Evolutionary conservation across 1,140 invertebrate species (phyloP).

Genomic region (Trichonephila clavipes): DNA sequence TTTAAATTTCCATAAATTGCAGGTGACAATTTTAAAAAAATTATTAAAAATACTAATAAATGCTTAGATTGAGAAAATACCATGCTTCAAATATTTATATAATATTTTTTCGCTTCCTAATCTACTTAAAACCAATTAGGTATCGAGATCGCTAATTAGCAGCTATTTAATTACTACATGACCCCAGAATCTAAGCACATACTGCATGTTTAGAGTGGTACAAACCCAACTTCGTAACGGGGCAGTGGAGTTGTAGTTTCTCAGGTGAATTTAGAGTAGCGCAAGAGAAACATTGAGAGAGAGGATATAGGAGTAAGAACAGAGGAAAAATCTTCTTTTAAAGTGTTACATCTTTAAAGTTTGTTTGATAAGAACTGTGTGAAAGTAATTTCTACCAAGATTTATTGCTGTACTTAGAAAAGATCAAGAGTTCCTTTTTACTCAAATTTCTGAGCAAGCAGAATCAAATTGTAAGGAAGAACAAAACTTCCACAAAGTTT

Average conservation of each 20-base stretch:
- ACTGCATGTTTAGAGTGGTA: neutral
- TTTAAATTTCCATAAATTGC: too few relatives aligned
- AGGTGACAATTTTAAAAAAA: too few relatives aligned
- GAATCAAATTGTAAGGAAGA: too few relatives aligned
- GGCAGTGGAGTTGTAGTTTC: neutral
- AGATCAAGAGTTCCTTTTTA: neutral
- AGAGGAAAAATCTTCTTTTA: neutral
- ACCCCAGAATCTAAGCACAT: neutral
- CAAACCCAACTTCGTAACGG: neutral
- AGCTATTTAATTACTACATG: neutral
- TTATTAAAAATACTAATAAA: too few relatives aligned
- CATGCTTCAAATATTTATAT: too few relatives aligned
- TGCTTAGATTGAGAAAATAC: too few relatives aligned
- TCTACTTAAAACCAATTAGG: too few relatives aligned
- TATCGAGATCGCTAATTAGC: too few relatives aligned
- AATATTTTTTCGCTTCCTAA: too few relatives aligned
- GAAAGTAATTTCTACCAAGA: neutral
- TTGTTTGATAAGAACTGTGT: neutral
- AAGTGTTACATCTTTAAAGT: neutral
- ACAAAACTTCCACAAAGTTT: too few relatives aligned
- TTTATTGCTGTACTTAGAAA: neutral
- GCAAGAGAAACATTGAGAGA: neutral
- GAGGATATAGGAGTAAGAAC: too few relatives aligned
- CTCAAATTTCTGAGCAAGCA: too few relatives aligned
- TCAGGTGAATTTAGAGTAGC: constrained; percentile 7